Evolutionary conservation across 2,113 vertebrate species (phyloP).

Genomic region (Podarcis cretensis): DNA sequence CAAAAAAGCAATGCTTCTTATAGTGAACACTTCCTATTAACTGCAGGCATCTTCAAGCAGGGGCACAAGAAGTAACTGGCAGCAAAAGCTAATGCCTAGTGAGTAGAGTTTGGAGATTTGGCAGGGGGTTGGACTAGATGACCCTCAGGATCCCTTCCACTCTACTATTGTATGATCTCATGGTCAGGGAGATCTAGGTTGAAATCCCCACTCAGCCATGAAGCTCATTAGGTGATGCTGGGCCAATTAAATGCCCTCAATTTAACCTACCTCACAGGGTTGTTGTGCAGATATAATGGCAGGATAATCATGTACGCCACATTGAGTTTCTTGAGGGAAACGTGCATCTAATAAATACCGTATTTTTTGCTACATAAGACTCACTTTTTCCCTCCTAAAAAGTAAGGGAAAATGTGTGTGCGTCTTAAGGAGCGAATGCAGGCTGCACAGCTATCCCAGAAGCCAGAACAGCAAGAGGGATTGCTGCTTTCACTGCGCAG

Average conservation of each 20-base stretch:
- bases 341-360: background rate
- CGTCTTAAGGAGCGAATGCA: no score
- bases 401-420: no score
- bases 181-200: background rate
- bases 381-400: no score
- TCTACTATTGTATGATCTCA: no score
- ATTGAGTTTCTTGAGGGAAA: background rate
- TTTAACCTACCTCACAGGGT: no score
- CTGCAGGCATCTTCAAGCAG: background rate
- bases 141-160: no score
- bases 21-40: background rate
- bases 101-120: background rate
- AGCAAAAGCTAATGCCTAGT: background rate
- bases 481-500: no score
- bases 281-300: background rate
- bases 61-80: background rate
- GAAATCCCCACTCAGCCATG: background rate
- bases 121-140: no score
- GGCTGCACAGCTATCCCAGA: no score
- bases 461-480: no score
- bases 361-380: no score
- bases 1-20: no score
- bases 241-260: background rate
- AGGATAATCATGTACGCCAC: background rate
- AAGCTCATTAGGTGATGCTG: background rate